Percentiles rank a stretch among this genome's conserved stretches.
Conservation (phyloP, 2,797 vertebrate genomes). For the Diglossa cyanea region DNA sequence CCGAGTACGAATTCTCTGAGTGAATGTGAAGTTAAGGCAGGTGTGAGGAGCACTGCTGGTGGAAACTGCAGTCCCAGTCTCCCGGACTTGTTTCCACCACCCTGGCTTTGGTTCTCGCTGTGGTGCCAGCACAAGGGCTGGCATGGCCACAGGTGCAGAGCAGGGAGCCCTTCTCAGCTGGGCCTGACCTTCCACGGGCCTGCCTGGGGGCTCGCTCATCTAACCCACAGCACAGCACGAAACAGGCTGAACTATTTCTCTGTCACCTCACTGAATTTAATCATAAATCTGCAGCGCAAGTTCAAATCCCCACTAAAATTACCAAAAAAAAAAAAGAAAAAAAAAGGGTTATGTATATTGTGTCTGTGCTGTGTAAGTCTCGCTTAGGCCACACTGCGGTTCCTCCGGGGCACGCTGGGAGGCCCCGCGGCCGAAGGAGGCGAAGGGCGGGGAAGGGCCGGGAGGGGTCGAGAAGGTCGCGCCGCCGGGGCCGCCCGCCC, state of each 20-base stretch:
- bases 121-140: neutral
- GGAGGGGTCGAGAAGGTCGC: neutral
- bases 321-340: neutral
- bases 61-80: neutral
- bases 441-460: neutral
- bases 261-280: neutral
- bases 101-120: accelerated
- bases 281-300: neutral
- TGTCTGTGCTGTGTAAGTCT: accelerated
- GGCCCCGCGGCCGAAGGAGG: neutral
- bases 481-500: neutral
- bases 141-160: accelerated
- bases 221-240: accelerated
- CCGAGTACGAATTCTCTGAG: neutral
- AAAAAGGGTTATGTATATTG: accelerated
- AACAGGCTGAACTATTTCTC: neutral
- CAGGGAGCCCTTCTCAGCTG: neutral
- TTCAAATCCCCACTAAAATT: neutral
- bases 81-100: neutral
- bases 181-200: no score
- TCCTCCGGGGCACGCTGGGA: neutral
- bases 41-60: neutral
- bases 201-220: accelerated
- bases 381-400: neutral
- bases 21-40: neutral